Percentiles rank a stretch among this genome's conserved stretches.
phyloP scores from a whole-genome alignment of 2,888 invertebrate species.

The Parasteatoda lunata region DNA sequence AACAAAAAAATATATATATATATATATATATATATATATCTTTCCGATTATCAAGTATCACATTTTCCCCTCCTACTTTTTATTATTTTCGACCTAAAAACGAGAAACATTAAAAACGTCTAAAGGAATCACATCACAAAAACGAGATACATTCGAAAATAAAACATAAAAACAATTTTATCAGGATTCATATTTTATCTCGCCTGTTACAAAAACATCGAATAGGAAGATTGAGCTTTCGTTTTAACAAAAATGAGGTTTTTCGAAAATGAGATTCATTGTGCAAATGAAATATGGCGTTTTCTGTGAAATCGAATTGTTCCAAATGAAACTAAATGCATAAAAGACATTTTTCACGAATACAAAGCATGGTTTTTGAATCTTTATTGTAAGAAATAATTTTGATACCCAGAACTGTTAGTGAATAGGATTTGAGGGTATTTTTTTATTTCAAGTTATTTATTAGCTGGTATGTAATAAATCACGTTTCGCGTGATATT shows the following conservation, averaged over 20 bases:
- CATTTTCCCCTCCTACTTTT: neutral
- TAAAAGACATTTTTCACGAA: neutral
- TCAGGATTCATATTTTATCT: neutral
- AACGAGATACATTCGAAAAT: neutral
- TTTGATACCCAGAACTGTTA: no score
- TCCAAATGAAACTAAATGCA: slow-evolving; percentile 1
- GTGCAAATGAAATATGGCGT: slow-evolving; percentile 24
- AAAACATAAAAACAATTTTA: neutral
- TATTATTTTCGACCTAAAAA: neutral
- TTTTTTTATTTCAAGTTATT: no score
- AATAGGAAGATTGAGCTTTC: neutral
- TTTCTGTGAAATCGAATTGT: slow-evolving; percentile 1
- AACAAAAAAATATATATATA: no score
- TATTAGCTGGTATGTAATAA: no score
- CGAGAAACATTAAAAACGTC: neutral
- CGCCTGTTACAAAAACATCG: neutral
- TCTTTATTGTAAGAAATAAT: no score
- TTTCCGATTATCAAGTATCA: neutral
- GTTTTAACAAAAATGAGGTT: slow-evolving; percentile 7
- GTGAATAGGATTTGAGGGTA: no score
- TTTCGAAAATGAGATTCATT: slow-evolving; percentile 16
- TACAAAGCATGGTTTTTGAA: no score
- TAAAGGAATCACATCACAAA: neutral
- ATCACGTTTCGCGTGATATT: no score
- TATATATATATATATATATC: no score